Base-by-base conservation (phyloP, 2,888 invertebrate species). In the Limenitis camilla region DNA sequence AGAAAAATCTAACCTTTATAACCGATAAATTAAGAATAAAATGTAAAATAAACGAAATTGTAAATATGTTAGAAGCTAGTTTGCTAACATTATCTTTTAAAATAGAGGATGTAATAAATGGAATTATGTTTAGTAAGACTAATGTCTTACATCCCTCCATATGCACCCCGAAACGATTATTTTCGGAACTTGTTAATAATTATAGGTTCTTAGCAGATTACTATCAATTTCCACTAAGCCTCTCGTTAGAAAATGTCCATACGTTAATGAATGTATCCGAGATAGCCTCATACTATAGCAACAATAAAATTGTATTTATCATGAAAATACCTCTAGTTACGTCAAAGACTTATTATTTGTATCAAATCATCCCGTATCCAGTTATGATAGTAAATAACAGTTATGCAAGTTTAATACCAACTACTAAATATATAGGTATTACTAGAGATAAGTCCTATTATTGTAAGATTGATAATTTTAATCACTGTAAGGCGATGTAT, bases 11-110 rank as follows among this genome's bases (percentile, higher is more conserved):
- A 9, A 35, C 35, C 5, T 6, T 35, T 5, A n/a, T 35, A 35
- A n/a, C 35, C 8, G 35, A 35, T 9, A n/a, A 35, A n/a, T 35
- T 35, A 10, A 5, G 9, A 35, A 5, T 35, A 35, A 35, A n/a
- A 35, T n/a, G 5, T 35, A 35, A 8, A 5, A 5, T 6, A n/a
- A 33, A 30, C 28, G 40, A 45, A 41, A 49, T 52, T 5, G 19
- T 52, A 11, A 52, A 55, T 46, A 49, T 55, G 5, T 35, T 55
- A 46, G 49, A 49, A 28, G 43, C 39, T 27, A 52, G 40, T 36
- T 32, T 58, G 11, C 35, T 55, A 19, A 52, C 50, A n/a, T 46
- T 58, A 33, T 55, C 49, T 30, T 58, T 58, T 40, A 54, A 55
- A 35, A 19, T 19, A 19, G 19, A 19, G 19, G 19, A 19, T 19